A percentile compares a stretch with the other conserved stretches of the same genome.
Evolutionary conservation across 2,113 vertebrate genomes (phyloP).

Genomic region (Cynoglossus semilaevis): DNA sequence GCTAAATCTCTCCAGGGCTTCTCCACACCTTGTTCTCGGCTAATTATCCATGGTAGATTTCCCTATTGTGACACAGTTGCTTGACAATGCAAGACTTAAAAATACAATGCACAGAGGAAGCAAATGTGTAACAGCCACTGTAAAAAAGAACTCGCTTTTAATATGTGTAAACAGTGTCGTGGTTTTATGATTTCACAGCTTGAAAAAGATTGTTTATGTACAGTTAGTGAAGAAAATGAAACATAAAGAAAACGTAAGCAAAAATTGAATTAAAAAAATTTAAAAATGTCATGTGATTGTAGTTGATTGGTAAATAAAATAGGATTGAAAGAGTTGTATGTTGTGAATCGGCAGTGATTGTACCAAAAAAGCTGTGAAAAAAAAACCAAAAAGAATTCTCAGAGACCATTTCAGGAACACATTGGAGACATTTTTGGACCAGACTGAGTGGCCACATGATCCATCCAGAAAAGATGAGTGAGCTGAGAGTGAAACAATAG

Average conservation of each 20-base stretch:
- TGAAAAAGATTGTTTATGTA: no score
- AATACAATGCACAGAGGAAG: slow-evolving; percentile 36
- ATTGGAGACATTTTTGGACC: slow-evolving; percentile 62
- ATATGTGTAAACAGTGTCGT: no score
- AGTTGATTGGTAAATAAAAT: no score
- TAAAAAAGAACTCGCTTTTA: no score
- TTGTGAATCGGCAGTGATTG: no score
- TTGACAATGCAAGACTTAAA: slow-evolving; percentile 54
- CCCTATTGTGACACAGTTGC: slow-evolving; percentile 62
- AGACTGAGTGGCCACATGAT: slow-evolving; percentile 51
- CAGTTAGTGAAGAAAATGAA: no score
- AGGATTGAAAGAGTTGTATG: no score
- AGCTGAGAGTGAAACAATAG: slow-evolving; percentile 66
- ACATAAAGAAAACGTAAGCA: no score
- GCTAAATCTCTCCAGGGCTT: slow-evolving; percentile 49
- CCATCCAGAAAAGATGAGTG: slow-evolving; percentile 61
- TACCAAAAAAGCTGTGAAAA: no score
- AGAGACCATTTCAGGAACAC: slow-evolving; percentile 46
- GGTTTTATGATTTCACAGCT: no score
- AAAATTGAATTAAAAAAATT: no score
- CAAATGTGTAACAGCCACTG: slow-evolving; percentile 18
- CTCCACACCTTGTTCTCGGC: slow-evolving; percentile 57
- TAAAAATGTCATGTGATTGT: no score
- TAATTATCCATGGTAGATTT: slow-evolving; percentile 68
- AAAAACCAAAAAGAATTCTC: not conserved